These are phyloP conservation scores for Psittacula echo DNA, from an alignment of 2,797 vertebrate species.

Conservation along the genomic window DNA sequence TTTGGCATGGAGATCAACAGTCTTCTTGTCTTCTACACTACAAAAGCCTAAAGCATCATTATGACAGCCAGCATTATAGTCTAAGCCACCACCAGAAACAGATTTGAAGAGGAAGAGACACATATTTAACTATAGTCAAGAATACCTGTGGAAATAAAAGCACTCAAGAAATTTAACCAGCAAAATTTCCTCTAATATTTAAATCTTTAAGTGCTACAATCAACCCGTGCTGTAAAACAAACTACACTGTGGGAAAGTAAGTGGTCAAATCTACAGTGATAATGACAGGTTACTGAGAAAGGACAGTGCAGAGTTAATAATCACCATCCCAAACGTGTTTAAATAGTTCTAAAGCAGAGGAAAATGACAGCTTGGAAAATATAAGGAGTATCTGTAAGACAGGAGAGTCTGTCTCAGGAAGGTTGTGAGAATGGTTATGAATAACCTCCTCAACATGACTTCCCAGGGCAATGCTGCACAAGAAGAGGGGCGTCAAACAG, in stretches of 20 bases:
- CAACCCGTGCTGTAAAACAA: background rate
- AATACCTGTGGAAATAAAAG: background rate
- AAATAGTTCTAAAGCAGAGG: background rate
- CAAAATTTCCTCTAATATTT: background rate
- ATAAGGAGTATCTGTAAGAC: background rate
- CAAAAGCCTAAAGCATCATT: background rate
- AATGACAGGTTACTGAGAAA: background rate
- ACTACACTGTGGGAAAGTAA: background rate
- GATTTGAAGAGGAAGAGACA: background rate
- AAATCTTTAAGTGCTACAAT: background rate
- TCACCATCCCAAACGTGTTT: background rate
- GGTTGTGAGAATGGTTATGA: background rate
- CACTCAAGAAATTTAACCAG: background rate
- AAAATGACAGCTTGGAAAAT: background rate
- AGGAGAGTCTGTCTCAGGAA: background rate
- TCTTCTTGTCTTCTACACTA: background rate
- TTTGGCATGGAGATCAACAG: constrained; percentile 17
- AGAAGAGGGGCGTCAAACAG: background rate
- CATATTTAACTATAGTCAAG: background rate
- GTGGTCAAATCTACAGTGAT: background rate
- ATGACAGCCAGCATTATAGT: background rate
- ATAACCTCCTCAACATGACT: background rate
- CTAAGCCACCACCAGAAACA: background rate
- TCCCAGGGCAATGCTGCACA: background rate
- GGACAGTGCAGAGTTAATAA: background rate